Evolutionary conservation across 1,140 invertebrate genomes (phyloP).

Genomic region (Drosophila virilis): DNA sequence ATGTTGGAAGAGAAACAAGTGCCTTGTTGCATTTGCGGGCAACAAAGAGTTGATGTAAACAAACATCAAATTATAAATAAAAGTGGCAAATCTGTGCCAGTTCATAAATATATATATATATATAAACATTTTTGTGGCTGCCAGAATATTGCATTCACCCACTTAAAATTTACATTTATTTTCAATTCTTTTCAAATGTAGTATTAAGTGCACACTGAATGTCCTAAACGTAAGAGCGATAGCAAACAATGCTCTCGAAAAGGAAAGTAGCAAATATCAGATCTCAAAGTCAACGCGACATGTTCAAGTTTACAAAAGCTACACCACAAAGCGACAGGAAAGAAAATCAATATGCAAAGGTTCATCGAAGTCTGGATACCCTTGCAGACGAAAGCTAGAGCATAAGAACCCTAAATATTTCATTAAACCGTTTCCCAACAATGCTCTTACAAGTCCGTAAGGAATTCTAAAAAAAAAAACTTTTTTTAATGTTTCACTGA

Average conservation of each 20-base stretch:
- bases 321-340: too few species aligned
- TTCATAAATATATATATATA: not conserved
- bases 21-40: not conserved
- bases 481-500: too few species aligned
- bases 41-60: constrained; percentile 10
- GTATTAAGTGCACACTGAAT: not conserved
- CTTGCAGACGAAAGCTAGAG: not conserved
- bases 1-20: constrained; percentile 10
- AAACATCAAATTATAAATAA: constrained; percentile 27
- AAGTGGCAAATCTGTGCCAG: constrained; percentile 5
- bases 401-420: too few species aligned
- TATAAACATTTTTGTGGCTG: not conserved
- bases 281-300: constrained; percentile 17
- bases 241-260: not conserved
- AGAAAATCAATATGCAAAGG: not conserved
- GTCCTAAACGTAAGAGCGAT: not conserved
- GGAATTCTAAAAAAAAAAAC: too few species aligned
- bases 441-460: too few species aligned
- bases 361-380: not conserved
- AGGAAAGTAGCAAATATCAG: constrained; percentile 15
- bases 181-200: not conserved
- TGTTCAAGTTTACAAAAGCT: not conserved
- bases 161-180: not conserved
- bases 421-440: too few species aligned
- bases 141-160: not conserved